Evolutionary conservation across 1,140 invertebrate species (phyloP).

Genomic region (Phenacoccus solenopsis): DNA sequence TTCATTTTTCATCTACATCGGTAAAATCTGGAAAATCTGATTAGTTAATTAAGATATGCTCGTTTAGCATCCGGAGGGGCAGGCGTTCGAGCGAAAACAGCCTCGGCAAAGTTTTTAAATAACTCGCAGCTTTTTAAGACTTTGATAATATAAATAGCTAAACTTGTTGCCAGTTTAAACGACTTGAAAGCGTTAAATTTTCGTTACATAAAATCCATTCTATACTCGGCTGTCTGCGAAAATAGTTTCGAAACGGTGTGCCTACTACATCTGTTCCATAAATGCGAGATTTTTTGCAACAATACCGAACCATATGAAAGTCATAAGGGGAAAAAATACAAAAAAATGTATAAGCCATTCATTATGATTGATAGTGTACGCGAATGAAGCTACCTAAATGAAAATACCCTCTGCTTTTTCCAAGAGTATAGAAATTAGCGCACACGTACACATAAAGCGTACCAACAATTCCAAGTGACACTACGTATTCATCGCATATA

Average conservation of each 20-base stretch:
- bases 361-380: background rate
- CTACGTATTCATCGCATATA: background rate
- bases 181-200: too few relatives aligned
- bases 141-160: slow-evolving; percentile 3
- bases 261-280: too few relatives aligned
- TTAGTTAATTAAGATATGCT: background rate
- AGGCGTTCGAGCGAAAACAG: background rate
- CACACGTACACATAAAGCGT: too few relatives aligned
- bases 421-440: too few relatives aligned
- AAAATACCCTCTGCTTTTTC: background rate
- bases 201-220: too few relatives aligned
- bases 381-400: background rate
- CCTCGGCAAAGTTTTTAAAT: background rate
- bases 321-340: background rate
- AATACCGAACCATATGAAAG: background rate
- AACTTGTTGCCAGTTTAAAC: background rate
- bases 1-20: background rate
- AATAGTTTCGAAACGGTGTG: background rate
- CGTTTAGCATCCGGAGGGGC: background rate
- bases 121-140: background rate
- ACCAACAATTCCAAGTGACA: background rate
- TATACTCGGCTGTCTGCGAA: too few relatives aligned
- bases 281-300: background rate
- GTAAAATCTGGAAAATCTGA: background rate
- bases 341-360: background rate